phyloP scores from a whole-genome alignment of 2,888 invertebrate genomes.

The Tenthredo scrophulariae region DNA sequence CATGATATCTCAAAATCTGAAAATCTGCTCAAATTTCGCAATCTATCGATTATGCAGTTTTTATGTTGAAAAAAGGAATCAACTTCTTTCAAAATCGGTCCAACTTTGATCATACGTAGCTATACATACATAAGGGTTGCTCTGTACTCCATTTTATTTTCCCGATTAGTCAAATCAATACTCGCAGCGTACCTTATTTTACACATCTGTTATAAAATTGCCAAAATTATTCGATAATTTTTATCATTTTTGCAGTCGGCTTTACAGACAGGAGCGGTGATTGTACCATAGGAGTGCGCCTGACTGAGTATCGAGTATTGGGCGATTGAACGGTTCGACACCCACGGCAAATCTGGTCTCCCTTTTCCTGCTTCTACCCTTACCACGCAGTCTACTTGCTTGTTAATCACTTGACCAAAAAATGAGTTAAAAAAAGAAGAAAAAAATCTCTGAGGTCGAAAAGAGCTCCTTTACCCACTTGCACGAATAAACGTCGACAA shows the following conservation, averaged over 20 bases:
- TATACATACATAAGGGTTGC: not conserved
- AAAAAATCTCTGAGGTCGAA: not conserved
- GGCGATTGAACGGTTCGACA: conserved; percentile 1
- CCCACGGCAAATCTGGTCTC: conserved; percentile 9
- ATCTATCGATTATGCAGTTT: not conserved
- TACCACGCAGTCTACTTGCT: not conserved
- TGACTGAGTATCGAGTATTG: conserved; percentile 29
- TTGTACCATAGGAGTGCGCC: not conserved
- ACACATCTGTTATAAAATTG: not conserved
- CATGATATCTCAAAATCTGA: too few species aligned
- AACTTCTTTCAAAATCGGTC: not conserved
- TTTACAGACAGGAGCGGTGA: not conserved
- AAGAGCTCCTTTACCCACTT: not conserved
- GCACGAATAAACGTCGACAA: not conserved
- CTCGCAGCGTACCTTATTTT: not conserved
- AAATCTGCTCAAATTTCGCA: not conserved
- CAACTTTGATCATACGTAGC: not conserved
- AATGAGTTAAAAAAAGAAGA: not conserved
- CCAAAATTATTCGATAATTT: not conserved
- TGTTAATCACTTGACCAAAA: conserved; percentile 15
- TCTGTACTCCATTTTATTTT: not conserved
- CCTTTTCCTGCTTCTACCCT: not conserved
- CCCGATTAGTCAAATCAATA: not conserved
- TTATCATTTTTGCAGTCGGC: not conserved
- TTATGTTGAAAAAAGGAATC: not conserved